Evolutionary conservation across 1,140 invertebrate genomes (phyloP), one percentile per base, ranked within the genome.

Genomic region (Zaprionus kolodkinae): DNA sequence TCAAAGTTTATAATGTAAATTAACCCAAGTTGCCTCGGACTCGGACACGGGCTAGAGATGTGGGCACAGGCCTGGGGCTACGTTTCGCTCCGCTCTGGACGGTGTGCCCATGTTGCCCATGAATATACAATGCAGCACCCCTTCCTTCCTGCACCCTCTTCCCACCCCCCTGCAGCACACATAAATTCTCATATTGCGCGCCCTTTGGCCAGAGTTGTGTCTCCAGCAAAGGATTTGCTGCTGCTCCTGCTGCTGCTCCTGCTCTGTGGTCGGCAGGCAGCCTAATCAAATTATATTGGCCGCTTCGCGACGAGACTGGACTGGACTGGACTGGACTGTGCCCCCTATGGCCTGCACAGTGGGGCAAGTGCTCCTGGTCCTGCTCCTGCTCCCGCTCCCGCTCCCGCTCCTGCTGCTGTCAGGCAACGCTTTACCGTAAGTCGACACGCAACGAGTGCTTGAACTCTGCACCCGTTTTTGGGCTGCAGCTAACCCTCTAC

Each of bases 1-100:
- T 88, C 84, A 88, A 88, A 88, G 84, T 88, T 88, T 88, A 88
- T 88, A 88, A 89, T 88, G 84, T 89, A 88, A 88, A 88, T 89
- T 88, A 89, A 88, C 85, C 85, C 85, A 85, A 84, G 88, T 79
- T 89, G 70, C 69, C 74, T 70, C 27, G 27, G 27, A 30, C 27
- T 30, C n/a, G 27, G 30, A 63, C 67, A 77, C 69, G 66, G 21
- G 21, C 21, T 21, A 1, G 21, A 21, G n/a, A n/a, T n/a, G 1
- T 21, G 21, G 21, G 21, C 21, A 1, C 21, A 1, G 21, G 81
- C 72, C 83, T 76, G 71, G 45, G 72, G 72, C 67, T 67, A 75
- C 72, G 60, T 75, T 75, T 69, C 52, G 40, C 54, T 25, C 27
- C 13, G 33, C 56, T 33, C 17, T 50, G 54, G 12, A 38, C 60